phyloP scores from a whole-genome alignment of 92 coral and sea anemone genomes.

The Palythoa grandis region DNA sequence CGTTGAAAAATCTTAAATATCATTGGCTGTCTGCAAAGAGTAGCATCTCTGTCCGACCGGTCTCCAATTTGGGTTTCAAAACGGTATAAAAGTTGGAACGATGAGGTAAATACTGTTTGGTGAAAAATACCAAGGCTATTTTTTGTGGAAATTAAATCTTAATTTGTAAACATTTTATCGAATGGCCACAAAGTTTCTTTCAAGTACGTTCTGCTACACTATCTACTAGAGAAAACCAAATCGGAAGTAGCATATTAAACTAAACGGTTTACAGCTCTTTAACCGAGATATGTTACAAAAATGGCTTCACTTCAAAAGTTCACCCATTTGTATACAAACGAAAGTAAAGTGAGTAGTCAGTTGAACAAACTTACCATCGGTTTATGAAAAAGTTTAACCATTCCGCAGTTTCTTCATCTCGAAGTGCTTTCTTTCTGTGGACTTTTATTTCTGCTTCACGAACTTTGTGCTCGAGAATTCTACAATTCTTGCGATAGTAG shows the following conservation, averaged over 20 bases:
- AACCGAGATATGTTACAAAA: neutral
- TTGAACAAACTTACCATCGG: slow-evolving; percentile 74
- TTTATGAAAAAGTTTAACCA: slow-evolving; percentile 94
- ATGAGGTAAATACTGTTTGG: neutral
- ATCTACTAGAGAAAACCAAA: neutral
- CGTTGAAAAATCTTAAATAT: too few species aligned
- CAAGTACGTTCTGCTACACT: neutral
- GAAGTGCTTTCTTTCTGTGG: slow-evolving; percentile 85
- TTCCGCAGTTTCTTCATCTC: slow-evolving; percentile 91
- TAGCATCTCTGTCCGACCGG: too few species aligned
- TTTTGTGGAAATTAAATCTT: neutral
- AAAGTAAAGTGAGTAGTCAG: neutral
- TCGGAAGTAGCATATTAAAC: neutral
- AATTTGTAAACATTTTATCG: neutral
- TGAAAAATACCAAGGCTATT: neutral
- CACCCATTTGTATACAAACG: neutral
- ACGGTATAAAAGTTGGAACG: neutral
- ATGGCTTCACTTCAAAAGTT: neutral
- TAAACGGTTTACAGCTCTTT: neutral
- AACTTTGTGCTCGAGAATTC: slow-evolving; percentile 70
- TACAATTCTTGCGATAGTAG: slow-evolving; percentile 82
- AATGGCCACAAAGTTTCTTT: neutral
- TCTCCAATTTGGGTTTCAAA: neutral
- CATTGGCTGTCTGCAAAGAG: too few species aligned
- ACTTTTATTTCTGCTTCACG: slow-evolving; percentile 89